Evolutionary conservation across 2,888 invertebrate species (phyloP).

Genomic region (Mythimna impura): DNA sequence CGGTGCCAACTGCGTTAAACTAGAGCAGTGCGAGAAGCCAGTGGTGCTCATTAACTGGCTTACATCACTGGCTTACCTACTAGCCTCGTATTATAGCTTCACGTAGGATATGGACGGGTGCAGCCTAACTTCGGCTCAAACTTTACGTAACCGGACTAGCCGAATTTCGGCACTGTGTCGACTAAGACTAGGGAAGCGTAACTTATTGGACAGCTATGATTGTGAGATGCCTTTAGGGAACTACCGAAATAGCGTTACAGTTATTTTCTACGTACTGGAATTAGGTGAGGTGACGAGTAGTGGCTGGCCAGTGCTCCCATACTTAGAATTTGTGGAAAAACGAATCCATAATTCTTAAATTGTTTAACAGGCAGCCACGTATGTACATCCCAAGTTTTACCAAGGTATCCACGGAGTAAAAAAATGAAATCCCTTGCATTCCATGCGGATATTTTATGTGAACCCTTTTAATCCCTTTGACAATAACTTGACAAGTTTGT

Average conservation of each 20-base stretch:
- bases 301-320: background rate
- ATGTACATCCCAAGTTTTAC: background rate
- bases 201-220: slow-evolving; percentile 21
- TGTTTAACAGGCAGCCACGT: background rate
- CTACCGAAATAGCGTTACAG: slow-evolving; percentile 1
- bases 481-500: slow-evolving; percentile 2
- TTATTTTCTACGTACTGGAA: slow-evolving; percentile 2
- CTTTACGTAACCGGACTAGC: slow-evolving; percentile 17
- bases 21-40: slow-evolving; percentile 17
- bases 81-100: background rate
- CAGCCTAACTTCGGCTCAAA: slow-evolving; percentile 38
- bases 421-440: slow-evolving; percentile 17
- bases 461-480: slow-evolving; percentile 13
- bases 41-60: slow-evolving; percentile 24
- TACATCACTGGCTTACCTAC: slow-evolving; percentile 9
- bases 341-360: background rate
- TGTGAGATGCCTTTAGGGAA: slow-evolving; percentile 16
- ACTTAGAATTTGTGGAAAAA: background rate
- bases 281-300: slow-evolving; percentile 5
- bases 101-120: background rate
- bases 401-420: background rate
- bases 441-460: background rate
- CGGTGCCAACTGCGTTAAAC: background rate
- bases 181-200: slow-evolving; percentile 1
- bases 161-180: slow-evolving; percentile 12